Base-by-base conservation (phyloP, 2,113 vertebrate species). In the Alexandromys fortis region DNA sequence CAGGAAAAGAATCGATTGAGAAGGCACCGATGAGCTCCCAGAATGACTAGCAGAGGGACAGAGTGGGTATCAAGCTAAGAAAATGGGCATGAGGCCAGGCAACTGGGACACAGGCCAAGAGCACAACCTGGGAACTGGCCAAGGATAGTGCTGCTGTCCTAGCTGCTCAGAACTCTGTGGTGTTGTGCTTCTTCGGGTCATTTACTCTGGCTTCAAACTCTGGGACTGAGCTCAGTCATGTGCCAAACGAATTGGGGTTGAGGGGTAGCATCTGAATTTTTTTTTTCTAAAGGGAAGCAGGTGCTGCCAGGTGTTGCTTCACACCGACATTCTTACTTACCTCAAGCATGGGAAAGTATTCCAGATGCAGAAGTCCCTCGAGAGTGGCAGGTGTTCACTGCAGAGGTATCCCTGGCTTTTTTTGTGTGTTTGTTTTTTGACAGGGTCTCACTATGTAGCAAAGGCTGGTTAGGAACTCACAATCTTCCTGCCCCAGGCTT, bases 211-310 rank as follows among this genome's bases (percentile, higher is more conserved):
- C 55, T 73, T 24, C 79, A 77, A 70, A 49, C 21, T 21, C 86
- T 49, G 13, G 67, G 61, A 33, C n/a, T 65, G 47, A 82, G 68
- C n/a, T 47, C 68, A 35, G 35, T 58, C 68, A 79, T 38, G 10
- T 11, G 61, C 42, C 73, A 16, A 76, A 76, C 0, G 0, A 30
- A 19, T 42, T 35, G 14, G 38, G 7, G 4, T 14, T 6, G 45
- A 45, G 12, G 26, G 6, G 7, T 47, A 45, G 68, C 26, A 42
- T 82, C 61, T 55, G 17, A 35, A 30, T 14, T n/a, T 45, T 55
- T 45, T 65, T 26, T 68, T 35, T 65, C 30, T 65, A 67, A 76
- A 75, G 10, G 11, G 58, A 92, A 65, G 30, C 5, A 5, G 24
- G 30, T 7, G 81, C 61, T 24, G 13, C 9, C 1, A 5, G 13